A percentile compares a stretch with the other conserved stretches of the same genome.
Conservation (phyloP, 2,113 vertebrate species). For the Rissa tridactyla region DNA sequence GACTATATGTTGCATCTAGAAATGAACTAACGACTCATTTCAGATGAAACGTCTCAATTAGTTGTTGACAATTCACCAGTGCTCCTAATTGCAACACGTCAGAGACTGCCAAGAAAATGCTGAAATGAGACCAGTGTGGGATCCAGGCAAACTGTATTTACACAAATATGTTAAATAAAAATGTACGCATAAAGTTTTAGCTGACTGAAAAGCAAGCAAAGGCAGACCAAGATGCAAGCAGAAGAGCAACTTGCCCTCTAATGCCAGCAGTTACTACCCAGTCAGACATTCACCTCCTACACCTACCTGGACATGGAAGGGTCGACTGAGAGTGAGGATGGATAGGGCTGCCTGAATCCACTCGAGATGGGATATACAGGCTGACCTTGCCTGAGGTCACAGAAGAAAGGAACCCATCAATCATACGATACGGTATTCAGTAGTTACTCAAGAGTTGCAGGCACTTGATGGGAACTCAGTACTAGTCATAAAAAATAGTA, state of each 20-base stretch:
- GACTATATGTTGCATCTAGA: not conserved
- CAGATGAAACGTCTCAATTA: constrained; percentile 32
- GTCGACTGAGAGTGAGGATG: constrained; percentile 82
- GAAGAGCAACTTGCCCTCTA: constrained; percentile 61
- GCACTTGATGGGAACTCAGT: constrained; percentile 47
- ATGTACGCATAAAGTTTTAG: constrained; percentile 50
- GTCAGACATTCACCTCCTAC: constrained; percentile 67
- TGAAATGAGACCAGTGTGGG: constrained; percentile 64
- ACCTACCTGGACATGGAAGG: constrained; percentile 84
- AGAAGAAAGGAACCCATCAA: constrained; percentile 84
- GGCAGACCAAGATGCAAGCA: constrained; percentile 69
- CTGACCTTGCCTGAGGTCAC: constrained; percentile 86
- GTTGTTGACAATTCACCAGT: not conserved
- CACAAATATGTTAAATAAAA: constrained; percentile 60
- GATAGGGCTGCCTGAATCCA: constrained; percentile 84
- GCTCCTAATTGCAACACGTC: constrained; percentile 21
- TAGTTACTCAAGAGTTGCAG: constrained; percentile 53
- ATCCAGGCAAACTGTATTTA: constrained; percentile 73
- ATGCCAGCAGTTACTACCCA: constrained; percentile 62
- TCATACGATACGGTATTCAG: constrained; percentile 57
- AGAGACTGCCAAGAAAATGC: constrained; percentile 32
- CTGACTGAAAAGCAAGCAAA: constrained; percentile 75
- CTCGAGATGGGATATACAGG: constrained; percentile 83
- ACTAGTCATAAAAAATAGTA: not conserved
- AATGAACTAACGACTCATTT: constrained; percentile 35